These are phyloP conservation scores for Andrena camellia DNA, from an alignment of 2,888 invertebrate species.

Conservation along the genomic window DNA sequence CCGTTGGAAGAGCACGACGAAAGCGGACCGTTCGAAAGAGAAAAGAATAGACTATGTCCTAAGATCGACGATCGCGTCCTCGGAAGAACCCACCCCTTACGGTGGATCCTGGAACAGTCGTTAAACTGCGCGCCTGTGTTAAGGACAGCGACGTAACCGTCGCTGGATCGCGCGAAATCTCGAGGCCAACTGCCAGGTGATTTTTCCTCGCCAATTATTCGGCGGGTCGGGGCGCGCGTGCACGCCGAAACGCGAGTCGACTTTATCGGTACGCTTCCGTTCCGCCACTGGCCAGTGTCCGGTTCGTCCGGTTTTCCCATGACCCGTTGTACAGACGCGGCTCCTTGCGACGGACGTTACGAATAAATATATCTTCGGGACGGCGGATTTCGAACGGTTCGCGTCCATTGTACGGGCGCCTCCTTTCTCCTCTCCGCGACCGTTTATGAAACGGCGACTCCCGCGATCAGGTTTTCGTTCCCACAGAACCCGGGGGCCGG, in stretches of 20 bases:
- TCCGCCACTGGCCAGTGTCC: conserved; percentile 77
- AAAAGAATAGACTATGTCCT: neutral
- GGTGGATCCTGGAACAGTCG: conserved; percentile 11
- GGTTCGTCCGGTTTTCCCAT: conserved; percentile 81
- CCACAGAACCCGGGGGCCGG: conserved; percentile 77
- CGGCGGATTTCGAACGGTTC: conserved; percentile 51
- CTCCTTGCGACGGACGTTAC: conserved; percentile 24
- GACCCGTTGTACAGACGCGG: conserved; percentile 55
- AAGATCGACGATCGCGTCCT: neutral
- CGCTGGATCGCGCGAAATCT: conserved; percentile 53
- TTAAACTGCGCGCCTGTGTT: conserved; percentile 12
- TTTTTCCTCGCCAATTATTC: conserved; percentile 65
- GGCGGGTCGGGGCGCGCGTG: conserved; percentile 8
- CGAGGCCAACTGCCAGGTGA: conserved; percentile 59
- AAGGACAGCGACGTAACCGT: conserved; percentile 36
- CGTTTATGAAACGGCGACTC: conserved; percentile 60
- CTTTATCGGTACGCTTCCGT: conserved; percentile 64
- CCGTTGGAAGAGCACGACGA: neutral
- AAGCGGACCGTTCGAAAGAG: neutral
- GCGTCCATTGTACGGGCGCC: conserved; percentile 46
- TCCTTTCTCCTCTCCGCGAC: neutral
- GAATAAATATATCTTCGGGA: conserved; percentile 1
- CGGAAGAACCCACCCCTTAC: conserved; percentile 7
- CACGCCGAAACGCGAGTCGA: conserved; percentile 21
- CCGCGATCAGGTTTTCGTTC: conserved; percentile 85